phyloP scores from a whole-genome alignment of 2,797 vertebrate species.

The Molothrus ater region DNA sequence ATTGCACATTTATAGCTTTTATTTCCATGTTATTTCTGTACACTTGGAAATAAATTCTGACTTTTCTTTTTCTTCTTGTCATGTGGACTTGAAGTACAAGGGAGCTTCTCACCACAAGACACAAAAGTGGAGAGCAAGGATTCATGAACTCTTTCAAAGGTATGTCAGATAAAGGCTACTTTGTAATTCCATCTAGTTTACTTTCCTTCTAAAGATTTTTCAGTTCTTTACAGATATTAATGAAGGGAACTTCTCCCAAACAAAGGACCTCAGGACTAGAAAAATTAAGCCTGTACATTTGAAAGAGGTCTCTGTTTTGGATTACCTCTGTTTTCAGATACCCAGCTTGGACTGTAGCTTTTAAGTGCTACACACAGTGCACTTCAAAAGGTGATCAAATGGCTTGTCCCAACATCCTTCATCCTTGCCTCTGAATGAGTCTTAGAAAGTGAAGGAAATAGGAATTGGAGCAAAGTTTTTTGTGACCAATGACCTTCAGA shows the following conservation, averaged over 20 bases:
- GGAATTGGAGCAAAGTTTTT: not conserved
- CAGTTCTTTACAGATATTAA: not conserved
- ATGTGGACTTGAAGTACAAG: conserved; percentile 54
- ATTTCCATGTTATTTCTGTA: not conserved
- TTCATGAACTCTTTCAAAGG: conserved; percentile 75
- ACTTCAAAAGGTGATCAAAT: conserved; percentile 5
- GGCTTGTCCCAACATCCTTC: not conserved
- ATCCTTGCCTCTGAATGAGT: not conserved
- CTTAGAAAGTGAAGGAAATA: not conserved
- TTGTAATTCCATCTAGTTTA: not conserved
- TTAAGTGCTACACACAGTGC: not conserved
- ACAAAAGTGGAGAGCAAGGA: conserved; percentile 67
- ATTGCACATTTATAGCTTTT: not conserved
- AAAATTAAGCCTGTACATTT: not conserved
- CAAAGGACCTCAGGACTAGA: not conserved
- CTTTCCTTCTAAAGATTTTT: not conserved
- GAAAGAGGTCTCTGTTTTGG: conserved; percentile 25
- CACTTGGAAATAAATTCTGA: not conserved
- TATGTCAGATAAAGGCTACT: conserved; percentile 65
- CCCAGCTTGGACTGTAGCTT: not conserved
- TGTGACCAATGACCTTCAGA: not conserved
- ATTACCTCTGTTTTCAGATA: not conserved
- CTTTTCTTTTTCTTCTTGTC: not conserved
- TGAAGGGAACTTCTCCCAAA: not conserved
- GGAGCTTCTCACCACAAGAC: conserved; percentile 54